Base-by-base conservation (phyloP, 2,888 invertebrate genomes). In the Ceratothoa steindachneri region DNA sequence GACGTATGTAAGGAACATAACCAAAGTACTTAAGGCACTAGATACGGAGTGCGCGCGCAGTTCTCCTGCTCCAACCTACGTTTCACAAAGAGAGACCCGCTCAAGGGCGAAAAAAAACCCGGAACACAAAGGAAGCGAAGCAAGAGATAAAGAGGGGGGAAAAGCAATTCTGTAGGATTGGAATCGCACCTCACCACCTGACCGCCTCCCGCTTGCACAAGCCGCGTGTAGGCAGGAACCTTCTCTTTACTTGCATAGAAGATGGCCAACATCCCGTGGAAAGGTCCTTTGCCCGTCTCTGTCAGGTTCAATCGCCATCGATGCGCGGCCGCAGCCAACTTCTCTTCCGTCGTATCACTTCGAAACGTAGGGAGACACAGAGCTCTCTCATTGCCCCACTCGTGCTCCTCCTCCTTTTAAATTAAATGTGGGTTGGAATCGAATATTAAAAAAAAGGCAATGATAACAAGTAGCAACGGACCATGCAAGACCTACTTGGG, bases 121-220 rank as follows among this genome's bases (percentile, higher is more conserved):
- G n/a, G n/a, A n/a, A n/a, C n/a, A n/a, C n/a, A n/a, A n/a, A n/a
- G n/a, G n/a, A n/a, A n/a, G n/a, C n/a, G n/a, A n/a, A n/a, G n/a
- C n/a, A n/a, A n/a, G n/a, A n/a, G n/a, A n/a, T n/a, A n/a, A n/a
- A n/a, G n/a, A n/a, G n/a, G n/a, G n/a, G n/a, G n/a, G n/a, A n/a
- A n/a, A n/a, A n/a, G n/a, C n/a, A n/a, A n/a, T n/a, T n/a, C n/a
- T n/a, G n/a, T n/a, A n/a, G n/a, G n/a, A n/a, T n/a, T n/a, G n/a
- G n/a, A 71, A 77, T 84, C 86, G 84, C 81, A 90, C 89, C 85
- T 86, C 0, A 86, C 86, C 31, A 93, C 89, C 0, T 82, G 82
- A 0, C 93, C 95, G 0, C 89, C 91, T 0, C 95, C 95, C 0
- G 93, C 92, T 71, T 87, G 86, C 52, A 95, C 87, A 0, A 96